Evolutionary conservation across 2,888 invertebrate species (phyloP), one percentile per base, ranked within the genome.

Genomic region (Cantharis flavilabris): DNA sequence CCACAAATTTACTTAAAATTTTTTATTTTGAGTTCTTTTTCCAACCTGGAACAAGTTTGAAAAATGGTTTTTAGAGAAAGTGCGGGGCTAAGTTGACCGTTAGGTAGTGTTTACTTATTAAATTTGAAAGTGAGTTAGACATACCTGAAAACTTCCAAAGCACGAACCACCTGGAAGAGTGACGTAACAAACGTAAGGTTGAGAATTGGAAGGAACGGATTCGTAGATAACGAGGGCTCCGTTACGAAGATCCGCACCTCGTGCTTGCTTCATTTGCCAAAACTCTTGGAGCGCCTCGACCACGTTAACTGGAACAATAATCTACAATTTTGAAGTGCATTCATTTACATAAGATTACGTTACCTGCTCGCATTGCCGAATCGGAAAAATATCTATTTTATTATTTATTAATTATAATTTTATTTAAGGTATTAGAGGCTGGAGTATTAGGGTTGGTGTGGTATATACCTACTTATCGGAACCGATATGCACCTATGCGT

Each of bases 201-300:
- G 96, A 85, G 94, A 94, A 81, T 95, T 94, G 49, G 97, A 94
- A 30, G 97, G 97, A 82, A 97, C 96, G 3, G 97, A 97, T 90
- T 98, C 98, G 89, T 98, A 98, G 87, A 97, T 97, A 83, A 98
- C 97, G 84, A 97, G 92, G 18, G 97, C 97, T 77, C 96, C 97
- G 85, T 96, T 94, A 84, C 95, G 93, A 80, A 96, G 90, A 84
- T 96, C 96, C 16, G 94, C 94, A 82, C 96, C 96, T 79, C 97
- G 91, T 71, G 96, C 93, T 83, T 96, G 95, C 89, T 98, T 98
- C 96, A 97, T 96, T 90, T 97, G 97, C 98, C 98, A 98, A 89
- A 98, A 98, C 90, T 98, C 97, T 89, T 98, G 97, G 76, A 98
- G 90, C 9, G 97, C 97, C 89, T 98, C 97, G 76, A 98, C 97